phyloP scores from a whole-genome alignment of 2,113 vertebrate genomes.

The Perca fluviatilis region DNA sequence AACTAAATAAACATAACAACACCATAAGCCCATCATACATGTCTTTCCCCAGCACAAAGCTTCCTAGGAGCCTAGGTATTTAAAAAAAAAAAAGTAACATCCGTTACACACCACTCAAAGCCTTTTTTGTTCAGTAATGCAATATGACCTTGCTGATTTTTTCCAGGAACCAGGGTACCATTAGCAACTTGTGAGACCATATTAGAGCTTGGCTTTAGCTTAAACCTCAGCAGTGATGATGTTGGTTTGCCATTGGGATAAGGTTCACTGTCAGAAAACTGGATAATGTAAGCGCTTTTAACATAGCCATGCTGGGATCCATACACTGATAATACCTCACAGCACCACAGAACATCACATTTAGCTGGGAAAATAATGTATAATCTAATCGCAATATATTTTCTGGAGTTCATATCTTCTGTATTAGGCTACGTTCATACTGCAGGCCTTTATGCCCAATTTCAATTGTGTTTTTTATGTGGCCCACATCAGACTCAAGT shows the following conservation, averaged over 20 bases:
- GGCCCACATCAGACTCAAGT: too few species aligned
- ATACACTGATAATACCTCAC: slow-evolving; percentile 17
- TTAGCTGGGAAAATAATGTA: too few species aligned
- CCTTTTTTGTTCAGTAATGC: not conserved
- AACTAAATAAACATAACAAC: too few species aligned
- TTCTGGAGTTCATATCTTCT: too few species aligned
- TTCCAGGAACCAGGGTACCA: not conserved
- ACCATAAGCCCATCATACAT: too few species aligned
- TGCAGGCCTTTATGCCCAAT: too few species aligned
- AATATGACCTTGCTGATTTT: slow-evolving; percentile 30
- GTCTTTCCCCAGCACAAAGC: too few species aligned
- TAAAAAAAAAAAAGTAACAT: not conserved
- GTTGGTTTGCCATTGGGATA: slow-evolving; percentile 26
- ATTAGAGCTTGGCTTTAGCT: slow-evolving; percentile 21
- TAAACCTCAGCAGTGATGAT: slow-evolving; percentile 31
- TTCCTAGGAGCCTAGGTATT: too few species aligned
- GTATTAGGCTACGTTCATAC: too few species aligned
- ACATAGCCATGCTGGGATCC: slow-evolving; percentile 23
- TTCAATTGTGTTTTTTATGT: too few species aligned
- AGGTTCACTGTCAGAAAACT: slow-evolving; percentile 12
- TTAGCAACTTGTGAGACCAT: not conserved
- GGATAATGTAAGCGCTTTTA: slow-evolving; percentile 29
- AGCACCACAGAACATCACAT: slow-evolving; percentile 17
- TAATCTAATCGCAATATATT: too few species aligned
- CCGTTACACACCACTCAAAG: not conserved